A percentile compares a stretch with the other conserved stretches of the same genome.
phyloP scores from a whole-genome alignment of 2,113 vertebrate genomes.

The Bufo bufo region DNA sequence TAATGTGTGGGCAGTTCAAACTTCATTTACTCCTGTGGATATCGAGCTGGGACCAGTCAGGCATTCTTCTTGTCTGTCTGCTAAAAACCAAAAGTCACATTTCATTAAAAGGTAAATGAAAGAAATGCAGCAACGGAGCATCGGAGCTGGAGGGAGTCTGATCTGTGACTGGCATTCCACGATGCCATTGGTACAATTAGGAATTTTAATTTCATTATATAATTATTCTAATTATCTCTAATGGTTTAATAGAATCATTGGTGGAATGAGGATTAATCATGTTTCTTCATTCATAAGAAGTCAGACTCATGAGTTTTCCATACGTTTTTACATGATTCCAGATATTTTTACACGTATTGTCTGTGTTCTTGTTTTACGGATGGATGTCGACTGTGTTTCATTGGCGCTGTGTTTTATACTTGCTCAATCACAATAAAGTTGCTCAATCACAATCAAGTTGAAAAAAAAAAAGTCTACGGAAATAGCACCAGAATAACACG shows the following conservation, averaged over 20 bases:
- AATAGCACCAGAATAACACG: too few relatives aligned
- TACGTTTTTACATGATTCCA: too few relatives aligned
- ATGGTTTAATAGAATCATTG: not conserved
- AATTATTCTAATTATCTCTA: conserved; percentile 19
- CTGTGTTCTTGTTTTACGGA: too few relatives aligned
- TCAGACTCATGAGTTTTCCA: not conserved
- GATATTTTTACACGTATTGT: too few relatives aligned
- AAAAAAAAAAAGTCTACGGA: too few relatives aligned
- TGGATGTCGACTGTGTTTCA: too few relatives aligned
- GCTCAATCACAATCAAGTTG: too few relatives aligned
- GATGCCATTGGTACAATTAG: not conserved
- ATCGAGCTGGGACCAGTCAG: conserved; percentile 54
- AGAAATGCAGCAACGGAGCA: conserved; percentile 60
- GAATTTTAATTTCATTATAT: not conserved
- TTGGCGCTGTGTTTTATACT: too few relatives aligned
- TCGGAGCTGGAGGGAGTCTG: not conserved
- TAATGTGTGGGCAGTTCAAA: conserved; percentile 49
- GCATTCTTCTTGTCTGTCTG: conserved; percentile 58
- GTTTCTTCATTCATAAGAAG: not conserved
- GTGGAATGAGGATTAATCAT: not conserved
- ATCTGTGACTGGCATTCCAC: not conserved
- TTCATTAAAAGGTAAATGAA: conserved; percentile 62
- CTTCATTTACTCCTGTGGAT: conserved; percentile 62
- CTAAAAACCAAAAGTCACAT: conserved; percentile 58
- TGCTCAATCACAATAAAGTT: too few relatives aligned